Evolutionary conservation across 1,140 invertebrate species (phyloP).

Genomic region (Zeugodacus cucurbitae): DNA sequence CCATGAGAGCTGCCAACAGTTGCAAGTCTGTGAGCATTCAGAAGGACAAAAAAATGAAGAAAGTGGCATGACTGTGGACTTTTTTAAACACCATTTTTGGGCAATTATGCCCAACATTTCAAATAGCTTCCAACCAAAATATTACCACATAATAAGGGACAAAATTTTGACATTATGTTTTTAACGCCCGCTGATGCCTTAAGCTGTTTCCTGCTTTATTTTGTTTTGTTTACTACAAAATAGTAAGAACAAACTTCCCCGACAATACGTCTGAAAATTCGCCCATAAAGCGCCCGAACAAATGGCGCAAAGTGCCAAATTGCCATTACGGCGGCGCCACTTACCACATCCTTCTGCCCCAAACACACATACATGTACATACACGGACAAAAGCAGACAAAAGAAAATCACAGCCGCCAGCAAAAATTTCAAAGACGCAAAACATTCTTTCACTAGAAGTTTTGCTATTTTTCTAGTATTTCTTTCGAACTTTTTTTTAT

Average conservation of each 20-base stretch:
- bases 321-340: background rate
- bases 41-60: too few relatives aligned
- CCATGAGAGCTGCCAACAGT: too few relatives aligned
- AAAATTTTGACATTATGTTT: background rate
- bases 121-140: background rate
- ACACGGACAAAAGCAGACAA: background rate
- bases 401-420: background rate
- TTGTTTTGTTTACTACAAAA: background rate
- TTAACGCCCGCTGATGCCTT: background rate
- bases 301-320: slow-evolving; percentile 21
- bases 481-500: background rate
- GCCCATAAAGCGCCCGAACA: background rate
- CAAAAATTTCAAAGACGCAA: background rate
- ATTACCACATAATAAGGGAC: background rate
- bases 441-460: background rate
- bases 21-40: too few relatives aligned
- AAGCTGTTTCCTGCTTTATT: background rate
- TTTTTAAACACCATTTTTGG: background rate
- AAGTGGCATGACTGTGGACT: too few relatives aligned
- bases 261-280: background rate
- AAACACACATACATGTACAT: background rate
- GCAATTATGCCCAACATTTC: background rate
- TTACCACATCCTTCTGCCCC: background rate
- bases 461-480: background rate
- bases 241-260: background rate